A percentile compares a stretch with the other conserved stretches of the same genome.
Evolutionary conservation across 2,113 vertebrate species (phyloP).

Genomic region (Syngnathus floridae): DNA sequence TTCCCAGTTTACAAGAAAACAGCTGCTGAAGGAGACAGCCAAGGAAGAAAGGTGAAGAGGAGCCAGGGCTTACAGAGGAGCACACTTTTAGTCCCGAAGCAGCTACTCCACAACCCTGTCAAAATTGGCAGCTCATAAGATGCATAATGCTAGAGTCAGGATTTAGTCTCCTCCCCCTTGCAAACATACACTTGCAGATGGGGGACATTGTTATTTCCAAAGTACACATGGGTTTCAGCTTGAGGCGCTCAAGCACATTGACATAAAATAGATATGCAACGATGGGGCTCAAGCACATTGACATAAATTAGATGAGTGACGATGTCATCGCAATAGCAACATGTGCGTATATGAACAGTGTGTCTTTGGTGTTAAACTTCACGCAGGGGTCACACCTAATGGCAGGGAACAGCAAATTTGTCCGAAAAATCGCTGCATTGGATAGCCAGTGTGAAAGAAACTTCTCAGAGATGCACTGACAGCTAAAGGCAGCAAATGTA

Average conservation of each 20-base stretch:
- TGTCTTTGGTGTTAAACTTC: no score
- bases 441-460: no score
- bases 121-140: background rate
- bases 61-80: slow-evolving; percentile 14
- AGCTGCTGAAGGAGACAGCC: slow-evolving; percentile 43
- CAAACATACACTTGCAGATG: background rate
- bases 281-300: background rate
- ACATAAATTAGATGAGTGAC: background rate
- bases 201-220: background rate
- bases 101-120: slow-evolving; percentile 22
- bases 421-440: no score
- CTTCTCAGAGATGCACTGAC: no score
- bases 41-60: slow-evolving; percentile 7
- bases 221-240: background rate
- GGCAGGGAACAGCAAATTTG: no score
- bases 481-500: no score
- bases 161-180: background rate
- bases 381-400: no score
- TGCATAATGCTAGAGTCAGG: slow-evolving; percentile 1
- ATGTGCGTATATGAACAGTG: no score
- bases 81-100: slow-evolving; percentile 25
- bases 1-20: slow-evolving; percentile 58
- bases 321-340: background rate
- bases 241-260: background rate
- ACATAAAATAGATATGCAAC: background rate